Evolutionary conservation across 2,797 vertebrate species (phyloP).

Genomic region (Poecilia velifera): DNA sequence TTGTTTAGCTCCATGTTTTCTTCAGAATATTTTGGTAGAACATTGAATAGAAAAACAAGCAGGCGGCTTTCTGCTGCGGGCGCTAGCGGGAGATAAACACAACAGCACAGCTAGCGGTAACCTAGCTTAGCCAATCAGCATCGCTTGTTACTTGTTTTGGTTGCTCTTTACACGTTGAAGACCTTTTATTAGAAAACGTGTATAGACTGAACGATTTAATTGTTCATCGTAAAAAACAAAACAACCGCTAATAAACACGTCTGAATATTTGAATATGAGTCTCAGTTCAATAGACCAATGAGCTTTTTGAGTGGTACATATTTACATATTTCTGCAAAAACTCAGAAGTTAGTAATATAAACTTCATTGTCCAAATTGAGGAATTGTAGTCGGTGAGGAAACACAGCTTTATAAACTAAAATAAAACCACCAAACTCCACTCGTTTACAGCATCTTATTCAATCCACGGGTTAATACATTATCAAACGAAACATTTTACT

Average conservation of each 20-base stretch:
- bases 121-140: neutral
- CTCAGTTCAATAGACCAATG: neutral
- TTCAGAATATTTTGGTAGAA: neutral
- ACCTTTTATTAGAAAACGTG: neutral
- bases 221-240: neutral
- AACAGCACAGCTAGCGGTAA: slow-evolving; percentile 12
- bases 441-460: neutral
- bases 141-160: neutral
- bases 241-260: neutral
- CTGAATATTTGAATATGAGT: neutral
- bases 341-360: neutral
- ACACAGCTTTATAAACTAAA: neutral
- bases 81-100: slow-evolving; percentile 36
- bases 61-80: slow-evolving; percentile 9
- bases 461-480: neutral
- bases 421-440: neutral
- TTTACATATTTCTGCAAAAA: neutral
- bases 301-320: neutral
- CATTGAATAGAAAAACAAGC: too few relatives aligned
- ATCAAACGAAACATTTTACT: neutral
- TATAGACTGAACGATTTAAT: neutral
- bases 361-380: neutral
- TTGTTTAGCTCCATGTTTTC: neutral
- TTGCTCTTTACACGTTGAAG: neutral
- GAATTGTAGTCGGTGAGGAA: neutral